Evolutionary conservation across 1,140 invertebrate species (phyloP).

Genomic region (Planococcus citri): DNA sequence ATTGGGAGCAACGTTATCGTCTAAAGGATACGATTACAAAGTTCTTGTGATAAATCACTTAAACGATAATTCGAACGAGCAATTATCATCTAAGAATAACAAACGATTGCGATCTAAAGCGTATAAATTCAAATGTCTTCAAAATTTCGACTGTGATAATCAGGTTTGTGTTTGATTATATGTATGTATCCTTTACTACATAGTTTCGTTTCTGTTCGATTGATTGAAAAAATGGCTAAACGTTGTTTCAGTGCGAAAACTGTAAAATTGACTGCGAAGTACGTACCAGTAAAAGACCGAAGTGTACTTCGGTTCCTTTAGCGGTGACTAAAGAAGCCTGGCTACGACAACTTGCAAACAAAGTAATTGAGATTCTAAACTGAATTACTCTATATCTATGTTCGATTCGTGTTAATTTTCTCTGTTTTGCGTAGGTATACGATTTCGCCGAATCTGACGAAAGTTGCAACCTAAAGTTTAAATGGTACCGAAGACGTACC

Average conservation of each 20-base stretch:
- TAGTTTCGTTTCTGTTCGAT: too few relatives aligned
- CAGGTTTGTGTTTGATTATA: neutral
- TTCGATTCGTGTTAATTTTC: too few relatives aligned
- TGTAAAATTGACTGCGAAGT: neutral
- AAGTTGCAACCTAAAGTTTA: conserved; percentile 30
- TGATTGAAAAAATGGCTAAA: too few relatives aligned
- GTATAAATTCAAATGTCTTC: conserved; percentile 7
- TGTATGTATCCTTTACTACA: neutral
- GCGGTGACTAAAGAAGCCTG: neutral
- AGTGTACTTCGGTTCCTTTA: neutral
- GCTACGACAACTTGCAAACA: neutral
- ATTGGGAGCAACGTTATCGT: neutral
- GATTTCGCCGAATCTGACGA: conserved; percentile 31
- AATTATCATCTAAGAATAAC: conserved; percentile 1
- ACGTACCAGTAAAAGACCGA: neutral
- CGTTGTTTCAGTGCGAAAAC: conserved; percentile 5
- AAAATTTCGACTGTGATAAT: conserved; percentile 16
- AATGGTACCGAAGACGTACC: conserved; percentile 49
- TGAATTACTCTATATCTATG: neutral
- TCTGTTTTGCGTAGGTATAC: too few relatives aligned
- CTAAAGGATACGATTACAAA: conserved; percentile 13
- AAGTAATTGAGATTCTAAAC: neutral
- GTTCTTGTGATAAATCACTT: conserved; percentile 13
- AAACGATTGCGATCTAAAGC: neutral
- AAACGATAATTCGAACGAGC: neutral